A percentile compares a stretch with the other conserved stretches of the same genome.
Evolutionary conservation across 1,140 invertebrate species (phyloP).

Genomic region (Cheumatopsyche charites): DNA sequence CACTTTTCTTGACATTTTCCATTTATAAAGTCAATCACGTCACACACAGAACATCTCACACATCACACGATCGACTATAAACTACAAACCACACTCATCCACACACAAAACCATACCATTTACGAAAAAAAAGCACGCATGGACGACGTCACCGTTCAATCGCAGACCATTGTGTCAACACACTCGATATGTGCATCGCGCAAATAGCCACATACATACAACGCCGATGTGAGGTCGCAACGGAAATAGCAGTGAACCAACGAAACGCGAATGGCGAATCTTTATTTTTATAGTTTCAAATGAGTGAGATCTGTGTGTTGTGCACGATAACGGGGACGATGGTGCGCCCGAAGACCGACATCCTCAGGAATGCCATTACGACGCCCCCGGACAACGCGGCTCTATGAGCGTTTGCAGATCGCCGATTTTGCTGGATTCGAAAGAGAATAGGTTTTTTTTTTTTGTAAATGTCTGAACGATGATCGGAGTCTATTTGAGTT

Average conservation of each 20-base stretch:
- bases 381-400: slow-evolving; percentile 4
- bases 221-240: not conserved
- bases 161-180: not conserved
- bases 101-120: no score
- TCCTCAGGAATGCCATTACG: slow-evolving; percentile 31
- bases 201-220: not conserved
- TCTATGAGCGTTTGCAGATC: slow-evolving; percentile 2
- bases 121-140: no score
- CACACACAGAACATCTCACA: no score
- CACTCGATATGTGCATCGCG: not conserved
- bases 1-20: no score
- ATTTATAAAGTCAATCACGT: no score
- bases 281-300: slow-evolving; percentile 28
- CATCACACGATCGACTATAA: not conserved
- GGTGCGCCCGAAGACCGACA: not conserved
- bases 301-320: no score
- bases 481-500: no score
- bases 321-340: slow-evolving; percentile 14
- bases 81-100: no score
- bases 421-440: no score
- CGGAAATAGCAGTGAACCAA: slow-evolving; percentile 34
- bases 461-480: no score
- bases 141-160: not conserved
- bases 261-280: slow-evolving; percentile 20
- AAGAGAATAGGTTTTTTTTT: no score